Evolutionary conservation across 2,888 invertebrate species (phyloP).

Genomic region (Lithophane leautieri): DNA sequence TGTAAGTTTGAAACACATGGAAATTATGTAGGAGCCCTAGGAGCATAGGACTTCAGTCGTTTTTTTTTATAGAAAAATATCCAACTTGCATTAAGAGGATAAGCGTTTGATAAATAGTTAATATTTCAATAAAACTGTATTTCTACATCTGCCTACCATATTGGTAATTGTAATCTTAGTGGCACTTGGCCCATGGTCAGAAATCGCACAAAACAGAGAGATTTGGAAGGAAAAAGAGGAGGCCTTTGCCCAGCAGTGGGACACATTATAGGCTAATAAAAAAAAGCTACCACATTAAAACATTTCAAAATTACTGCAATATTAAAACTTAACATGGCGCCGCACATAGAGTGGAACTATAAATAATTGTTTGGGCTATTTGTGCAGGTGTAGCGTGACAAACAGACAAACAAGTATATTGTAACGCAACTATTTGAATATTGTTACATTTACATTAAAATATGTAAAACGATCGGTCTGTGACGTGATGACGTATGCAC

Average conservation of each 20-base stretch:
- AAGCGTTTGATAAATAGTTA: too few species aligned
- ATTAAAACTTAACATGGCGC: slow-evolving; percentile 21
- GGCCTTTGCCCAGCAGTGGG: too few species aligned
- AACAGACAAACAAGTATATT: slow-evolving; percentile 50
- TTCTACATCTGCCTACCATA: neutral
- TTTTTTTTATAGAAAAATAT: too few species aligned
- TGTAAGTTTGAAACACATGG: neutral
- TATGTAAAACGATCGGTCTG: slow-evolving; percentile 23
- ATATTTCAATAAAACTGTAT: neutral
- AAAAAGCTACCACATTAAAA: neutral
- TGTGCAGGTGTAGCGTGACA: slow-evolving; percentile 52
- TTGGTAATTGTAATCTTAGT: neutral
- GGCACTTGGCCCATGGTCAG: too few species aligned
- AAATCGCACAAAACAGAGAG: too few species aligned
- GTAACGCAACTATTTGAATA: slow-evolving; percentile 42
- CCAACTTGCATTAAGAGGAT: too few species aligned
- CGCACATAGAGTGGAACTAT: slow-evolving; percentile 27
- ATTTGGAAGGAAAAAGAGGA: too few species aligned
- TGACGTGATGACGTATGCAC: slow-evolving; percentile 2
- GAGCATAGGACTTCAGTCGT: neutral
- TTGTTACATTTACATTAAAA: slow-evolving; percentile 24
- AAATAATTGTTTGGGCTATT: slow-evolving; percentile 41
- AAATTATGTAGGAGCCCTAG: neutral
- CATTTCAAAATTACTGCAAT: slow-evolving; percentile 1
- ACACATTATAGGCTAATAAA: too few species aligned